Evolutionary conservation across 2,888 invertebrate genomes (phyloP), one percentile per base, ranked within the genome.

Genomic region (Malachius bipustulatus): DNA sequence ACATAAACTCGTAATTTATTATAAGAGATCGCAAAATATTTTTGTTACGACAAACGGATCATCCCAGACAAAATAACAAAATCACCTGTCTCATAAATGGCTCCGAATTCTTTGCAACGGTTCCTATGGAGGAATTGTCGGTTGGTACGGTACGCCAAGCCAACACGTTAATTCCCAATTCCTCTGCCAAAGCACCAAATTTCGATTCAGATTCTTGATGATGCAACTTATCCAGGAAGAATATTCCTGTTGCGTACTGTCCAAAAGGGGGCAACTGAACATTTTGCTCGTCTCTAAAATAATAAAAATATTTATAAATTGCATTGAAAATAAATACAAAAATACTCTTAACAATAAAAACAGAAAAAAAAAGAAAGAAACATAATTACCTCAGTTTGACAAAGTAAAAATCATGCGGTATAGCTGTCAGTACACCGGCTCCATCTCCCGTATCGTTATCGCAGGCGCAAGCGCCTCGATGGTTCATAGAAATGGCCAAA

Each of bases 391-490:
- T 79, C 56, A 91, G 72, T 59, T 82, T 77, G 49, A 81, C 77
- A 47, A 75, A 71, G 67, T 96, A 98, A 61, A 93, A 81, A 53
- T 80, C 77, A 64, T 98, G 94, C 29, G 98, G 98, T 58, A 98
- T 94, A 52, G 93, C 91, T 44, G 89, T 85, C 57, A 97, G 73
- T 41, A 97, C 88, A 37, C 98, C 98, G 43, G 98, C 97, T 43
- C 98, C 98, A 64, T 98, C 98, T 38, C 98, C 98, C 34, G 96
- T 94, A 66, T 97, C 94, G 66, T 97, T 97, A 70, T 98, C 98
- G 68, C 96, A 94, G 27, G 94, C 91, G 67, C 94, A 96, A 33
- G 97, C 98, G 54, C 98, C 98, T 47, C 98, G 84, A 69, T 98
- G 98, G 71, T 93, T 90, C 97, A 98, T 98, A 56, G 97, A 84